Conservation (phyloP, 2,797 vertebrate species). For the Syndactyla subalaris region DNA sequence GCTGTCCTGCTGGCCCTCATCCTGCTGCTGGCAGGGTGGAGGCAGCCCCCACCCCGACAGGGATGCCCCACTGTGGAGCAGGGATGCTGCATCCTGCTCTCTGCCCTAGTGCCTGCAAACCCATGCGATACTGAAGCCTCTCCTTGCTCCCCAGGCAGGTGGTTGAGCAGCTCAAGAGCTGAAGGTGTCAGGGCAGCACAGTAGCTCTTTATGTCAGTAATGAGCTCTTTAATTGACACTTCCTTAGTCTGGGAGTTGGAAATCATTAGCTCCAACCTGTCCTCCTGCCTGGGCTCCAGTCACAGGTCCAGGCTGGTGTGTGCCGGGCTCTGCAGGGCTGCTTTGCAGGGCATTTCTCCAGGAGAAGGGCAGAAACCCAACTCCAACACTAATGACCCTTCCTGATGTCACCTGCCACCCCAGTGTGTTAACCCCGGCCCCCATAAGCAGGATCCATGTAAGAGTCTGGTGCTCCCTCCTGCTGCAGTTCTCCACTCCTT, state of each 20-base stretch:
- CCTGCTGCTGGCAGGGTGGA: background rate
- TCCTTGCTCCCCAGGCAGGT: background rate
- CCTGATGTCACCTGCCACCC: background rate
- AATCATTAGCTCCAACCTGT: background rate
- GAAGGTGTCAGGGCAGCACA: background rate
- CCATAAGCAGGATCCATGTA: fast-evolving
- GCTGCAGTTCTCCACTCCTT: fast-evolving
- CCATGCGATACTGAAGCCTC: fast-evolving
- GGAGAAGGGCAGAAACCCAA: background rate
- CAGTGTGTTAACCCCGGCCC: background rate
- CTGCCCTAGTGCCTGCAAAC: fast-evolving
- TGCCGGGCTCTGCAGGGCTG: background rate
- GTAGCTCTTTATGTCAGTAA: constrained; percentile 9
- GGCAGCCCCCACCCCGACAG: fast-evolving
- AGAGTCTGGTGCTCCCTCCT: background rate
- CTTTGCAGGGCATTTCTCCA: background rate
- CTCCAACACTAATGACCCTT: background rate
- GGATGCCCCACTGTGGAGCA: background rate
- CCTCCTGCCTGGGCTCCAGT: background rate
- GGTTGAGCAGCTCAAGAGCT: background rate
- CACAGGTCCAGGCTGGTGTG: background rate
- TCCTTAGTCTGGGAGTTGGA: background rate
- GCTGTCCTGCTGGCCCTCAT: background rate
- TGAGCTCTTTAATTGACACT: background rate
- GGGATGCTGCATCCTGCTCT: background rate